Evolutionary conservation across 2,797 vertebrate genomes (phyloP).

Genomic region (Sciurus carolinensis): DNA sequence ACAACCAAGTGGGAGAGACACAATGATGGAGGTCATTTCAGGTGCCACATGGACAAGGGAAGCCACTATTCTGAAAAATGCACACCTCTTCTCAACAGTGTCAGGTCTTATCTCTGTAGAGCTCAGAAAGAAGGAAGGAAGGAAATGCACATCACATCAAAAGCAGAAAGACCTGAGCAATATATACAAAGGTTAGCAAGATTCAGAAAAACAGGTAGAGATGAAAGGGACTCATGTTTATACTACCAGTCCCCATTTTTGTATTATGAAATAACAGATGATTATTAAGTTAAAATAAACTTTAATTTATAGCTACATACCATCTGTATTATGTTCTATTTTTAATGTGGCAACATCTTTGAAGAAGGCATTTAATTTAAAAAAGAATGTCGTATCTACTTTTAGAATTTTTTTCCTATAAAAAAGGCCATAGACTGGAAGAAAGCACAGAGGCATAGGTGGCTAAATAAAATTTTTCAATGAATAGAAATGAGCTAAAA

Average conservation of each 20-base stretch:
- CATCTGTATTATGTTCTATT: constrained; percentile 63
- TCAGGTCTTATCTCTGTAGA: background rate
- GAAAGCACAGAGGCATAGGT: background rate
- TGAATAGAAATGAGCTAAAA: constrained; percentile 54
- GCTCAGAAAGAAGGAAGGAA: background rate
- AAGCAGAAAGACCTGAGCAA: background rate
- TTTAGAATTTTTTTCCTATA: constrained; percentile 54
- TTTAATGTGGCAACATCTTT: constrained; percentile 59
- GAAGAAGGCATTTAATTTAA: constrained; percentile 57
- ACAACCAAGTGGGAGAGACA: background rate
- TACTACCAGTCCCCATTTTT: constrained; percentile 33
- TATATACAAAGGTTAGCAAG: background rate
- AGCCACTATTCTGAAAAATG: background rate
- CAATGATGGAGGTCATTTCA: background rate
- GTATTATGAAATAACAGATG: constrained; percentile 53
- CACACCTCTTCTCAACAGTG: background rate
- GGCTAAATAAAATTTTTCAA: constrained; percentile 60
- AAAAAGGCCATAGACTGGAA: constrained; percentile 17
- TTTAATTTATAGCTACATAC: constrained; percentile 45
- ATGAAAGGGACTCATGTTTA: constrained; percentile 25
- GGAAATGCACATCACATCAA: background rate
- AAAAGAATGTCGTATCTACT: constrained; percentile 46
- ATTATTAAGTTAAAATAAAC: background rate
- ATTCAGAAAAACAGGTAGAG: constrained; percentile 31
- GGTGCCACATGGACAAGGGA: background rate